phyloP scores from a whole-genome alignment of 2,888 invertebrate species.

The Dasysyrphus tricinctus region DNA sequence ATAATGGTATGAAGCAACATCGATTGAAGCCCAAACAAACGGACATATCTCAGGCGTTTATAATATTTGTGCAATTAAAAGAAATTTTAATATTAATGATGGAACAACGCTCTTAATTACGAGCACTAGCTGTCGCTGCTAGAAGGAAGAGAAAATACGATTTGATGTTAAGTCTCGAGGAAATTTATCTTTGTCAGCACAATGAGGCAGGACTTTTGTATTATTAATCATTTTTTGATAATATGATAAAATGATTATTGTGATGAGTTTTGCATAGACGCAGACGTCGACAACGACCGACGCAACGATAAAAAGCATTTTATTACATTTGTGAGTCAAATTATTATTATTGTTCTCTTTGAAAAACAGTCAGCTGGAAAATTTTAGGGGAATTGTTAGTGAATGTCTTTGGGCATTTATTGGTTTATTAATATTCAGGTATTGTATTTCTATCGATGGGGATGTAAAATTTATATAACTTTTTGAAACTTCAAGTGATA shows the following conservation, averaged over 20 bases:
- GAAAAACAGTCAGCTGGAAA: neutral
- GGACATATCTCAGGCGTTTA: slow-evolving; percentile 28
- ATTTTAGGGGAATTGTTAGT: neutral
- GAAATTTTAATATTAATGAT: slow-evolving; percentile 63
- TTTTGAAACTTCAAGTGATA: neutral
- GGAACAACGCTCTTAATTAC: slow-evolving; percentile 59
- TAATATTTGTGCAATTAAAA: slow-evolving; percentile 68
- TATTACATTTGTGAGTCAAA: slow-evolving; percentile 32
- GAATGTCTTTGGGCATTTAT: slow-evolving; percentile 17
- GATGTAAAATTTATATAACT: neutral
- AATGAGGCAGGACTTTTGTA: slow-evolving; percentile 24
- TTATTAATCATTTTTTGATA: slow-evolving; percentile 46
- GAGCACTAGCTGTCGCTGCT: neutral
- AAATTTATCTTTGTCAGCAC: slow-evolving; percentile 49
- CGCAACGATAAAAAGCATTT: slow-evolving; percentile 8
- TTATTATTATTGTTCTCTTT: neutral
- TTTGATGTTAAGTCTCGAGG: slow-evolving; percentile 7
- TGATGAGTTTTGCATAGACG: slow-evolving; percentile 30
- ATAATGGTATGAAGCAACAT: slow-evolving; percentile 13
- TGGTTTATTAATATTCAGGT: neutral
- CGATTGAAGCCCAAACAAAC: slow-evolving; percentile 15
- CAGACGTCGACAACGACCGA: too few relatives aligned
- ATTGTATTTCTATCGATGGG: neutral
- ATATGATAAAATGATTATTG: slow-evolving; percentile 29
- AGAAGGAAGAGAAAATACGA: slow-evolving; percentile 4